A percentile compares a stretch with the other conserved stretches of the same genome.
These are phyloP conservation scores for Drosophila kanapiae DNA, from an alignment of 1,140 invertebrate genomes.

Conservation along the genomic window DNA sequence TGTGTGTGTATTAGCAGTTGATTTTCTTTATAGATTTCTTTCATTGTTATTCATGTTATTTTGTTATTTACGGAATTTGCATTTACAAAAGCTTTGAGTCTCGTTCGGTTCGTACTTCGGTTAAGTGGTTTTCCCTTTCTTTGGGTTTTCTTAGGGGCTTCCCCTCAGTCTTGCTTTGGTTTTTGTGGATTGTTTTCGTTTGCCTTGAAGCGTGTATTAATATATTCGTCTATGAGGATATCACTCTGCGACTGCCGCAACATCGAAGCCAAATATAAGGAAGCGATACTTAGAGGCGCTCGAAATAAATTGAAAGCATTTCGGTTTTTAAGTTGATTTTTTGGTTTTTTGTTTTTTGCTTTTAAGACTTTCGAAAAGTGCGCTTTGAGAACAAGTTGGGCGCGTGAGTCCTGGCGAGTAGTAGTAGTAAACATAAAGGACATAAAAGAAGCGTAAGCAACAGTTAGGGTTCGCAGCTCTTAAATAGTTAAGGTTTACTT, in stretches of 20 bases:
- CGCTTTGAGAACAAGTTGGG: conserved; percentile 38
- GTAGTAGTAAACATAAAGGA: conserved; percentile 26
- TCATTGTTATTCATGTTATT: conserved; percentile 53
- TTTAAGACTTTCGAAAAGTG: conserved; percentile 25
- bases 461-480: conserved; percentile 47
- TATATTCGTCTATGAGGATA: conserved; percentile 82
- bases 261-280: conserved; percentile 75
- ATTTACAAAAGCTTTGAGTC: conserved; percentile 75
- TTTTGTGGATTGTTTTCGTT: conserved; percentile 43
- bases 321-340: background rate
- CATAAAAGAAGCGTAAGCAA: conserved; percentile 50
- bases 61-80: conserved; percentile 61
- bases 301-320: conserved; percentile 52
- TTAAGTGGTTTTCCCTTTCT: conserved; percentile 3
- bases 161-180: conserved; percentile 5
- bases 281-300: conserved; percentile 70
- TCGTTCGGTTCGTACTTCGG: conserved; percentile 33
- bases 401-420: conserved; percentile 44
- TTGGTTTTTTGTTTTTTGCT: conserved; percentile 10
- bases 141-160: conserved; percentile 6
- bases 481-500: conserved; percentile 47
- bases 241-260: conserved; percentile 71
- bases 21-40: conserved; percentile 56
- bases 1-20: conserved; percentile 51
- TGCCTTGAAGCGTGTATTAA: conserved; percentile 80